phyloP scores from a whole-genome alignment of 2,888 invertebrate genomes.

The Drosophila quinaria region DNA sequence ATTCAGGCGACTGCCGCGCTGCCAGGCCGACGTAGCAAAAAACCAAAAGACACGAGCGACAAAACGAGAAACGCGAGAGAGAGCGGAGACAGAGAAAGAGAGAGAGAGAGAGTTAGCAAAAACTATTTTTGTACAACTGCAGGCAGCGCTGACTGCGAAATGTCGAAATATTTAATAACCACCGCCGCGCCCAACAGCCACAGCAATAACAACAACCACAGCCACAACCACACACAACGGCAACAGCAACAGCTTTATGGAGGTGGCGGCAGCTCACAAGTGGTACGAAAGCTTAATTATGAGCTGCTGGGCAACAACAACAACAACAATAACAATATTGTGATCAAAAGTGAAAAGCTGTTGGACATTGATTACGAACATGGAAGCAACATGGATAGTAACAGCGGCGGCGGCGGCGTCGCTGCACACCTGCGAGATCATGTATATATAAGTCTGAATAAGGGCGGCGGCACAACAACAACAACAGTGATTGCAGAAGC shows the following conservation, averaged over 20 bases:
- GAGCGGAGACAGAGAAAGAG: constrained; percentile 17
- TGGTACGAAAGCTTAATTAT: constrained; percentile 78
- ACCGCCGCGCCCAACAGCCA: constrained; percentile 70
- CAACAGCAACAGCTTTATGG: constrained; percentile 63
- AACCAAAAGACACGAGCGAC: constrained; percentile 24
- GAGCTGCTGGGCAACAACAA: constrained; percentile 54
- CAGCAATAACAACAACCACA: constrained; percentile 48
- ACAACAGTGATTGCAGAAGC: constrained; percentile 44
- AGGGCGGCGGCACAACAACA: constrained; percentile 86
- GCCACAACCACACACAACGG: constrained; percentile 36
- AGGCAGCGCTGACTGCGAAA: constrained; percentile 66
- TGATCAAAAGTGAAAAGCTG: constrained; percentile 67
- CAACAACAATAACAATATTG: constrained; percentile 65
- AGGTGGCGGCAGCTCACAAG: constrained; percentile 51
- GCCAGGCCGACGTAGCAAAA: constrained; percentile 64
- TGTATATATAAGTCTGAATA: constrained; percentile 89
- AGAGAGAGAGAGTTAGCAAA: constrained; percentile 29
- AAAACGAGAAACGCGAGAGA: constrained; percentile 13
- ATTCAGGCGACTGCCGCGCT: constrained; percentile 28
- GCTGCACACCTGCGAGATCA: constrained; percentile 92
- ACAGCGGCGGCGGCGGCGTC: constrained; percentile 49
- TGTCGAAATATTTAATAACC: constrained; percentile 83
- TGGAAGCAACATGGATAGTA: constrained; percentile 32
- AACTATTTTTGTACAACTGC: constrained; percentile 53
- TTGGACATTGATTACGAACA: constrained; percentile 65